These are phyloP conservation scores for Meta bourneti DNA, from an alignment of 2,888 invertebrate genomes.

Conservation along the genomic window DNA sequence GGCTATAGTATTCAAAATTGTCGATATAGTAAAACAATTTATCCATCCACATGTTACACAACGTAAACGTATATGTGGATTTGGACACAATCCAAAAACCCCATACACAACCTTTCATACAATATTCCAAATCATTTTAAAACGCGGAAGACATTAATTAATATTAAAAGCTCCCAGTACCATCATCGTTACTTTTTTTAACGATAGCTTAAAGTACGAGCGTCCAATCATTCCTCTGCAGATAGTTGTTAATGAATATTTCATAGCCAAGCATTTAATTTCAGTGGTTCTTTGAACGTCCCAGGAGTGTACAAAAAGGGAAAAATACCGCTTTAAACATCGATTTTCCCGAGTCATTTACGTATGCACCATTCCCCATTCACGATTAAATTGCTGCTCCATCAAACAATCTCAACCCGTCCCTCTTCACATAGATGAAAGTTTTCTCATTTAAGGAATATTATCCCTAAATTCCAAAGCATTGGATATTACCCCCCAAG, in stretches of 20 bases:
- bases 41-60: too few species aligned
- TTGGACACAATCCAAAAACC: not conserved
- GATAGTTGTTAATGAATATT: not conserved
- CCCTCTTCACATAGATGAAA: constrained; percentile 16
- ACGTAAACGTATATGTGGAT: too few species aligned
- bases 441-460: constrained; percentile 60
- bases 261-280: not conserved
- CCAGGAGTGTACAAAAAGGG: not conserved
- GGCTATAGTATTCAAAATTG: too few species aligned
- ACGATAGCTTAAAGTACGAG: not conserved
- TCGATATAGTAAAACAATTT: too few species aligned
- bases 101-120: too few species aligned
- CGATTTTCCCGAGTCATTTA: constrained; percentile 1
- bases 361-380: not conserved
- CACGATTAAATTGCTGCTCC: constrained; percentile 3
- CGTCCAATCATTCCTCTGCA: not conserved
- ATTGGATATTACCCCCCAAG: constrained; percentile 24
- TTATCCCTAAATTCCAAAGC: constrained; percentile 51
- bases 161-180: not conserved
- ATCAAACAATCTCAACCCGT: constrained; percentile 23
- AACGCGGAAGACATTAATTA: not conserved
- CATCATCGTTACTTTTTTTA: not conserved
- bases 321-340: not conserved
- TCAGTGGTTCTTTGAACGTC: not conserved
- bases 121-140: too few species aligned